Base-by-base conservation (phyloP, 1,140 invertebrate species). In the Rhopalosiphum maidis region DNA sequence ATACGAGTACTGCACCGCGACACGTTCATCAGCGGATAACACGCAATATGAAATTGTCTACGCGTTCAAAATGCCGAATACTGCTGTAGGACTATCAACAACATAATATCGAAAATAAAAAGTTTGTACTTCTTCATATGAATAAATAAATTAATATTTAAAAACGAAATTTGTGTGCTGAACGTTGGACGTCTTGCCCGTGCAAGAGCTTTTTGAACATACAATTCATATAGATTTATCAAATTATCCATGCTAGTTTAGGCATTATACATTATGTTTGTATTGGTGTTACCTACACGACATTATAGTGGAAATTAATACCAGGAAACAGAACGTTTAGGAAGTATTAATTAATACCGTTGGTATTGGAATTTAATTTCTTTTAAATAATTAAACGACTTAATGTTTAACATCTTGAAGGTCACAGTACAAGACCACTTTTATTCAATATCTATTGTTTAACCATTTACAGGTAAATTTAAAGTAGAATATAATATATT, bases 21-120 rank as follows among this genome's bases (percentile, higher is more conserved):
- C 91, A 93, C 91, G 91, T 48, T n/a, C 89, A 41, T 43, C 54
- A 41, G 35, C 54, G 54, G 25, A 90, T 68, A 90, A 90, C 55
- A 41, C 41, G 35, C 22, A 37, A 54, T 89, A 89, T 55, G 37
- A 55, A 23, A 46, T 91, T 7, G 90, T 91, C 55, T 68, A 91
- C 43, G 90, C 90, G 90, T 77, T 60, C 7, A 15, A 91, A 91
- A 91, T 77, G 55, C 30, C 6, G 41, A 91, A 35, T n/a, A n/a
- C 18, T 22, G 23, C 15, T 5, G 11, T 21, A 25, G 2, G 7
- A 77, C n/a, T 77, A 77, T 77, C 15, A n/a, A n/a, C 30, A 77
- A 77, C 0, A n/a, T n/a, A 77, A n/a, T 7, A n/a, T 77, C 15
- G 30, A 4, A 77, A 77, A 77, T 18, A n/a, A 77, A 77, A 35